A percentile compares a stretch with the other conserved stretches of the same genome.
These are phyloP conservation scores for Adelges cooleyi DNA, from an alignment of 1,140 invertebrate genomes.

Conservation along the genomic window DNA sequence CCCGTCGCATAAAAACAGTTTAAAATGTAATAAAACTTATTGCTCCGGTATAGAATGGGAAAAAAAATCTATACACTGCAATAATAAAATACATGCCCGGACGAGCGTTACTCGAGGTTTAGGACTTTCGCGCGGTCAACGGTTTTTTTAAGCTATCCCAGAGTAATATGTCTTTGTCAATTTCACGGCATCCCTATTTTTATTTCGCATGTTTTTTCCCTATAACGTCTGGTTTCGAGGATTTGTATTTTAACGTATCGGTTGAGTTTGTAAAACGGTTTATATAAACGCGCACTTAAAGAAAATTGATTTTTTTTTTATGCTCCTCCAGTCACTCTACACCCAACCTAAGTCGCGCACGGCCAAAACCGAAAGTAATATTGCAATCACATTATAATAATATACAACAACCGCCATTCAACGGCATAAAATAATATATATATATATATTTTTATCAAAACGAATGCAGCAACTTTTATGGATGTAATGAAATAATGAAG, in stretches of 20 bases:
- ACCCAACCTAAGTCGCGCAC: too few species aligned
- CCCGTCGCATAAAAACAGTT: conserved; percentile 23
- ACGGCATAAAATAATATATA: too few species aligned
- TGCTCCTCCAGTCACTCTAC: not conserved
- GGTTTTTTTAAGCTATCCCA: conserved; percentile 17
- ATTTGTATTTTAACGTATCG: conserved; percentile 29
- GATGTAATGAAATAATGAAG: too few species aligned
- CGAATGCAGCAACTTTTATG: too few species aligned
- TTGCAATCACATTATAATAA: too few species aligned
- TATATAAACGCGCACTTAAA: conserved; percentile 28
- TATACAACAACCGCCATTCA: too few species aligned
- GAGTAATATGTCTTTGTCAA: conserved; percentile 28
- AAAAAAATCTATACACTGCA: conserved; percentile 10
- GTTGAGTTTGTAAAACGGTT: conserved; percentile 28
- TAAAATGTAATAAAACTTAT: conserved; percentile 29
- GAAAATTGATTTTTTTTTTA: conserved; percentile 27
- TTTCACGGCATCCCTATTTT: conserved; percentile 26
- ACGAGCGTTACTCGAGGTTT: conserved; percentile 8
- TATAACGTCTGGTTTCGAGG: conserved; percentile 13
- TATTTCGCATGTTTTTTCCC: conserved; percentile 17
- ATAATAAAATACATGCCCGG: conserved; percentile 6
- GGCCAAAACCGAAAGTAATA: too few species aligned
- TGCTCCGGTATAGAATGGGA: not conserved
- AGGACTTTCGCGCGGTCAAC: conserved; percentile 26
- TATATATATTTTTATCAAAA: too few species aligned